Evolutionary conservation across 2,113 vertebrate species (phyloP), one percentile per base, ranked within the genome.

Genomic region (Pangasianodon gigas): DNA sequence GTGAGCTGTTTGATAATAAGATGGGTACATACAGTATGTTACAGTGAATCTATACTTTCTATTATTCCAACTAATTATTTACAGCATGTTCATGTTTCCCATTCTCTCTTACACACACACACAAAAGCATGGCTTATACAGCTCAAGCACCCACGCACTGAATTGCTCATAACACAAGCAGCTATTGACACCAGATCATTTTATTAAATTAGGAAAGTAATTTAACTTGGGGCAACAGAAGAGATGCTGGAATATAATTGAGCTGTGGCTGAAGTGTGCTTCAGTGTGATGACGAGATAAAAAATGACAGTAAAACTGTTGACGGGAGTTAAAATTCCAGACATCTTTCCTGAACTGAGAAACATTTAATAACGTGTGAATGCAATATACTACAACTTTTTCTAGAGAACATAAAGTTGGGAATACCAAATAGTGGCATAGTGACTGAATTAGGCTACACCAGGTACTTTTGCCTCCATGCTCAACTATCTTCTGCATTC

Each of bases 1-100:
- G 79, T 54, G 54, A 75, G 62, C 77, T 56, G 41, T 21, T 26
- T 74, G 77, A 90, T 87, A 84, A 85, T 90, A 87, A 83, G 74
- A 65, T 69, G 44, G 77, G 81, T 88, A 58, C 5, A 81, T 84
- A 46, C 51, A 46, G 51, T 80, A 58, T 67, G 46, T 81, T 62
- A 37, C 29, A 67, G 26, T 69, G 32, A 65, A 41, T 88, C 71
- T 37, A 75, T 85, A 83, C 65, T 84, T 80, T 60, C 14, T 21
- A 89, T 77, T 77, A 85, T 29, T 51, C 74, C 58, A 67, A 8
- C 88, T 79, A 65, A 86, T 86, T 46, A 80, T 67, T 62, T 4
- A 26, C 5, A 56, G 32, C 52, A 41, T 80, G 74, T 77, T 89
- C 44, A 56, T 81, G 24, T 69, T 77, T 74, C 16, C 48, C 26